A percentile compares a stretch with the other conserved stretches of the same genome.
Evolutionary conservation across 2,888 invertebrate genomes (phyloP).

Genomic region (Pyrocoelia pectoralis): DNA sequence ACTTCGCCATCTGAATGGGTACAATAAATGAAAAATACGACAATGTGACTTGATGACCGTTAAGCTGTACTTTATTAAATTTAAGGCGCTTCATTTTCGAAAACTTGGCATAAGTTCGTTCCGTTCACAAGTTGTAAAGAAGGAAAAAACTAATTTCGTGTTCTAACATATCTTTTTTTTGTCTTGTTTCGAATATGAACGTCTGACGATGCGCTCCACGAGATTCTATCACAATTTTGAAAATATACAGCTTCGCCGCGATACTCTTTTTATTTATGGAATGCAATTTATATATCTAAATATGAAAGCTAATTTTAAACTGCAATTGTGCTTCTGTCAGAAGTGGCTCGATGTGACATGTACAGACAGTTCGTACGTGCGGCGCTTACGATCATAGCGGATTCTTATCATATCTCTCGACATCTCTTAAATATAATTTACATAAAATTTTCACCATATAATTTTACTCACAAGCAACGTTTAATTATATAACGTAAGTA

Average conservation of each 20-base stretch:
- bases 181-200: neutral
- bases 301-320: slow-evolving; percentile 56
- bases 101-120: too few relatives aligned
- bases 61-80: too few relatives aligned
- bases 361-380: slow-evolving; percentile 52
- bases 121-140: too few relatives aligned
- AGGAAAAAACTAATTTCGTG: too few relatives aligned
- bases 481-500: too few relatives aligned
- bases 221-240: slow-evolving; percentile 25
- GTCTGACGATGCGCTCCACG: neutral
- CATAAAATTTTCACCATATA: too few relatives aligned
- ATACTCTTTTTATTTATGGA: slow-evolving; percentile 35
- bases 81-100: too few relatives aligned
- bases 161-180: too few relatives aligned
- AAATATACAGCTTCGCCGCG: slow-evolving; percentile 21
- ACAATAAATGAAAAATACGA: too few relatives aligned
- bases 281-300: slow-evolving; percentile 53
- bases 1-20: too few relatives aligned
- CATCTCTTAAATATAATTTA: slow-evolving; percentile 15
- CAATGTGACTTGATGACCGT: too few relatives aligned
- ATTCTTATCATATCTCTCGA: slow-evolving; percentile 39
- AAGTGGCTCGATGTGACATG: slow-evolving; percentile 51
- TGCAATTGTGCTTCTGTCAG: slow-evolving; percentile 54
- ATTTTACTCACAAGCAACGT: too few relatives aligned
- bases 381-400: slow-evolving; percentile 41